Evolutionary conservation across 2,888 invertebrate genomes (phyloP).

Genomic region (Drosophila robusta): DNA sequence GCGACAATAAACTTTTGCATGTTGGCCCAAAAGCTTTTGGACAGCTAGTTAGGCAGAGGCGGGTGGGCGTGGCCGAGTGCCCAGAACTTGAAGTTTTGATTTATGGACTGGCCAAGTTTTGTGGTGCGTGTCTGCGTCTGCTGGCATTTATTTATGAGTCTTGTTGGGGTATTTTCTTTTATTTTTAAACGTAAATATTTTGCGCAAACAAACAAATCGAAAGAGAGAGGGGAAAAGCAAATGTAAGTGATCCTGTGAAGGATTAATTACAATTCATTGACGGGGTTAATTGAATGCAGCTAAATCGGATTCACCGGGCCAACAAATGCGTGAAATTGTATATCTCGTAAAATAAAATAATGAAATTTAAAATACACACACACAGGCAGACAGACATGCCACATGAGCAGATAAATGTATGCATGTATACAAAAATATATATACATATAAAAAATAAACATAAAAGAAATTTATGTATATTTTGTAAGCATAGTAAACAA

Average conservation of each 20-base stretch:
- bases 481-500: conserved; percentile 49
- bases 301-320: conserved; percentile 18
- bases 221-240: conserved; percentile 13
- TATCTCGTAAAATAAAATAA: conserved; percentile 12
- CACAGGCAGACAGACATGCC: conserved; percentile 42
- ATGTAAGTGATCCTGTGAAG: conserved; percentile 20
- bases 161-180: conserved; percentile 24
- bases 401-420: conserved; percentile 27
- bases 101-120: conserved; percentile 66
- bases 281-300: conserved; percentile 41
- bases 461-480: conserved; percentile 14
- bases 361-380: conserved; percentile 34
- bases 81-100: conserved; percentile 60
- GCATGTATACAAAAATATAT: conserved; percentile 1
- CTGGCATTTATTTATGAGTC: conserved; percentile 66
- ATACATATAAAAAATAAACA: conserved; percentile 1
- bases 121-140: conserved; percentile 58
- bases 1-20: conserved; percentile 19
- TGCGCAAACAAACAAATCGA: conserved; percentile 22
- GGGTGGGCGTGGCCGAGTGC: conserved; percentile 8
- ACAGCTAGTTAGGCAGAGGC: background rate
- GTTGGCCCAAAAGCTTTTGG: conserved; percentile 16
- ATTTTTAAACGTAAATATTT: conserved; percentile 17
- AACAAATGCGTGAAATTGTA: conserved; percentile 4
- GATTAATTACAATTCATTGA: conserved; percentile 46